Evolutionary conservation across 2,888 invertebrate species (phyloP).

Genomic region (Vanessa cardui): DNA sequence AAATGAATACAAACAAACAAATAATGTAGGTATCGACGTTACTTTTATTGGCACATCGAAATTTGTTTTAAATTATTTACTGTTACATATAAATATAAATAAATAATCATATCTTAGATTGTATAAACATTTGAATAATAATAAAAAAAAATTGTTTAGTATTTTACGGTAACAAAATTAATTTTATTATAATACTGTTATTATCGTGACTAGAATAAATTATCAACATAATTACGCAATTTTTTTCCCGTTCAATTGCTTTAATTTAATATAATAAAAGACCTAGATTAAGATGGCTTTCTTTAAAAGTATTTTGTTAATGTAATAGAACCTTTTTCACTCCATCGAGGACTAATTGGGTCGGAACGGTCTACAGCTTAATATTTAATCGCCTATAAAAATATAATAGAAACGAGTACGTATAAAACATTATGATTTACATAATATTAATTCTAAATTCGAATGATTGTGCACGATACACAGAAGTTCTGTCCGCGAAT

Average conservation of each 20-base stretch:
- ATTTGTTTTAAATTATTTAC: too few species aligned
- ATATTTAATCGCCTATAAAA: conserved; percentile 36
- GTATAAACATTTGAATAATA: too few species aligned
- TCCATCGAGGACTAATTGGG: conserved; percentile 11
- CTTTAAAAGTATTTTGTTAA: background rate
- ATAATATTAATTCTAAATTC: conserved; percentile 33
- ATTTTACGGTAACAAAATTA: too few species aligned
- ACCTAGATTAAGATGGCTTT: background rate
- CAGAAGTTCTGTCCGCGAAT: conserved; percentile 31
- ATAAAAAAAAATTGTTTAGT: too few species aligned
- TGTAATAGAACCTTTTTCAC: background rate
- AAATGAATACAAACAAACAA: too few species aligned
- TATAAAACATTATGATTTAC: conserved; percentile 36
- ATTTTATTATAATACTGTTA: too few species aligned
- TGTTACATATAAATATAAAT: too few species aligned
- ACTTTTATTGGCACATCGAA: too few species aligned
- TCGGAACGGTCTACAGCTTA: conserved; percentile 31
- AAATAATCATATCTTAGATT: too few species aligned
- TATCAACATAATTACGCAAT: background rate
- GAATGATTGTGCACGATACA: conserved; percentile 44
- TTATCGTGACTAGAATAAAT: background rate
- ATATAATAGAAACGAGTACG: conserved; percentile 38
- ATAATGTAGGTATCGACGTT: too few species aligned
- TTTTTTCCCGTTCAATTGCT: background rate
- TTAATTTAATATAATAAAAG: background rate